These are phyloP conservation scores for Lasiurus cinereus DNA, from an alignment of 2,113 vertebrate species.

Conservation along the genomic window DNA sequence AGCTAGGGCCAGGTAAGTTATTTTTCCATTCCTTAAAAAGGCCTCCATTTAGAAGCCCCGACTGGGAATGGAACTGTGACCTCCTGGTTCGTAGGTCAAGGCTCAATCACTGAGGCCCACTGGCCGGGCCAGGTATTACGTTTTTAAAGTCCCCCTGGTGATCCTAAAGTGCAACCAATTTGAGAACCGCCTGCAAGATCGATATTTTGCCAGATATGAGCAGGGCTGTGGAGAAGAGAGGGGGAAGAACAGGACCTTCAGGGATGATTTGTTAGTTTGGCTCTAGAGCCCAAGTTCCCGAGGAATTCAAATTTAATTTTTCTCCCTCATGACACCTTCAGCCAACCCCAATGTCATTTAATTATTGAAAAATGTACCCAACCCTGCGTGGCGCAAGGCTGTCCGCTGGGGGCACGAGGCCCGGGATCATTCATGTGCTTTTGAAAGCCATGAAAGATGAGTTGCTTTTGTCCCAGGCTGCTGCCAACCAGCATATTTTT, in stretches of 20 bases:
- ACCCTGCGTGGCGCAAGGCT: constrained; percentile 56
- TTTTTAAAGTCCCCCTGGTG: neutral
- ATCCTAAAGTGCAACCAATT: neutral
- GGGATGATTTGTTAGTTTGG: neutral
- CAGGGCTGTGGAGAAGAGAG: neutral
- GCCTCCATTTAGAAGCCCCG: no score
- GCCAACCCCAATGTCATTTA: constrained; percentile 61
- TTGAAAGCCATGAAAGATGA: constrained; percentile 41
- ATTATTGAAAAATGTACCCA: constrained; percentile 55
- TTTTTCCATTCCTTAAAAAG: no score
- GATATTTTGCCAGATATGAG: neutral
- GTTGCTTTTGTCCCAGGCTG: neutral
- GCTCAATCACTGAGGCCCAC: neutral
- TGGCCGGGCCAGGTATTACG: neutral
- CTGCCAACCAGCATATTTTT: constrained; percentile 12
- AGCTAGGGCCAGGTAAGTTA: no score
- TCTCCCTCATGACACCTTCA: neutral
- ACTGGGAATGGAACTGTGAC: no score
- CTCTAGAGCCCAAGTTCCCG: constrained; percentile 10
- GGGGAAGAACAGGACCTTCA: neutral
- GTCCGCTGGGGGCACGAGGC: constrained; percentile 15
- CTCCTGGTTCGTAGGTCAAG: neutral
- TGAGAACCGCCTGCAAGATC: neutral
- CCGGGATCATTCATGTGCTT: neutral
- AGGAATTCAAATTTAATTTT: constrained; percentile 62